Conservation (phyloP, 2,113 vertebrate genomes). For the Brachypodius melanocephalos region DNA sequence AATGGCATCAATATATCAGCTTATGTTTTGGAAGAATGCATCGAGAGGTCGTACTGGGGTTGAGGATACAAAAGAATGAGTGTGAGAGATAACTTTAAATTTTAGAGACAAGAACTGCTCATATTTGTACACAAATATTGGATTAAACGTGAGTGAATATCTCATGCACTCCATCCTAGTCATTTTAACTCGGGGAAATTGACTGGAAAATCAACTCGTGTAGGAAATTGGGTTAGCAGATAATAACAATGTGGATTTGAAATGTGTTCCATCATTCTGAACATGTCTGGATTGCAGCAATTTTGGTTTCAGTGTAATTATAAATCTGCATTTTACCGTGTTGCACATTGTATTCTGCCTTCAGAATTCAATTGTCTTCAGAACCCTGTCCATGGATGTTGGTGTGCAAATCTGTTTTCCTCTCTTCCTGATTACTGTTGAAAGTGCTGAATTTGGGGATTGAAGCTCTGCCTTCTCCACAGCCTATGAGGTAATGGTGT, state of each 20-base stretch:
- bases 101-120: not conserved
- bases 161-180: not conserved
- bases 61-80: not conserved
- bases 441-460: not conserved
- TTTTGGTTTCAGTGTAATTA: not conserved
- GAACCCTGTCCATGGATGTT: not conserved
- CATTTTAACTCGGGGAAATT: constrained; percentile 33
- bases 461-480: not conserved
- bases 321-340: not conserved
- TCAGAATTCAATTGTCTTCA: not conserved
- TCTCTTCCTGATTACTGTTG: not conserved
- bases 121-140: not conserved
- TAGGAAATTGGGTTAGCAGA: constrained; percentile 40
- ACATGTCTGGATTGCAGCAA: not conserved
- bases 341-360: not conserved
- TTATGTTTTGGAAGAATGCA: not conserved
- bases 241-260: constrained; percentile 22
- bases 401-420: not conserved
- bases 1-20: not conserved
- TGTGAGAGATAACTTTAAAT: not conserved
- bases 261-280: constrained; percentile 4
- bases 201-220: constrained; percentile 37
- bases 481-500: not conserved
- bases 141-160: not conserved
- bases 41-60: not conserved